Percentiles rank a stretch among this genome's conserved stretches.
phyloP scores from a whole-genome alignment of 2,797 vertebrate genomes.

The Helostoma temminkii region DNA sequence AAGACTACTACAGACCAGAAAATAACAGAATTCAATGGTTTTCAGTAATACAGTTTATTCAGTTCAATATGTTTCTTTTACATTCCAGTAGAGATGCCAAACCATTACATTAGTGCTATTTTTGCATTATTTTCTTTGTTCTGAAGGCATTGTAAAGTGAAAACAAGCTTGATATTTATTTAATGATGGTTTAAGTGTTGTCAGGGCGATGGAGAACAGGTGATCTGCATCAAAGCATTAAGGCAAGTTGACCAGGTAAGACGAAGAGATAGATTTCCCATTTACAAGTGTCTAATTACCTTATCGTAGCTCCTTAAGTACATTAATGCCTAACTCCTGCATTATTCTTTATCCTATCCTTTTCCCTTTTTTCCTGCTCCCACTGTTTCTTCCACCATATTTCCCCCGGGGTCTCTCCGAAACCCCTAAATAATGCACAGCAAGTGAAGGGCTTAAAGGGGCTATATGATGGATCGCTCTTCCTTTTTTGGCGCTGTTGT shows the following conservation, averaged over 20 bases:
- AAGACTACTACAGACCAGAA: background rate
- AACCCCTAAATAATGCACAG: conserved; percentile 81
- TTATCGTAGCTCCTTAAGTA: conserved; percentile 45
- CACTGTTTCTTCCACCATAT: conserved; percentile 61
- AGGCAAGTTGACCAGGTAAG: conserved; percentile 61
- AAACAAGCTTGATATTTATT: conserved; percentile 72
- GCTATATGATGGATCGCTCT: conserved; percentile 74
- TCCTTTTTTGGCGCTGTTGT: conserved; percentile 60
- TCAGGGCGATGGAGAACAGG: conserved; percentile 38
- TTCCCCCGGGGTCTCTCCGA: conserved; percentile 72
- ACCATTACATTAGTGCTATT: background rate
- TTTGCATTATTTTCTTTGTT: conserved; percentile 42
- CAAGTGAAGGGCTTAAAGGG: conserved; percentile 69
- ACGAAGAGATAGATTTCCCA: conserved; percentile 63
- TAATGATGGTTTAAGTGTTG: conserved; percentile 60
- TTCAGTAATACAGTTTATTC: no score
- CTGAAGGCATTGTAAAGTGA: conserved; percentile 33
- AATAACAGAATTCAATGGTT: background rate
- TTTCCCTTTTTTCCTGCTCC: conserved; percentile 44
- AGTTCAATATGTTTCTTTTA: no score
- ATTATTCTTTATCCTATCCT: conserved; percentile 55
- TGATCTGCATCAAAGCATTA: conserved; percentile 56
- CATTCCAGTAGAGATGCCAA: conserved; percentile 2
- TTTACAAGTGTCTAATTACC: conserved; percentile 77
- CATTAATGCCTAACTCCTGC: conserved; percentile 49